Evolutionary conservation across 2,888 invertebrate genomes (phyloP).

Genomic region (Harpagoxenus sublaevis): DNA sequence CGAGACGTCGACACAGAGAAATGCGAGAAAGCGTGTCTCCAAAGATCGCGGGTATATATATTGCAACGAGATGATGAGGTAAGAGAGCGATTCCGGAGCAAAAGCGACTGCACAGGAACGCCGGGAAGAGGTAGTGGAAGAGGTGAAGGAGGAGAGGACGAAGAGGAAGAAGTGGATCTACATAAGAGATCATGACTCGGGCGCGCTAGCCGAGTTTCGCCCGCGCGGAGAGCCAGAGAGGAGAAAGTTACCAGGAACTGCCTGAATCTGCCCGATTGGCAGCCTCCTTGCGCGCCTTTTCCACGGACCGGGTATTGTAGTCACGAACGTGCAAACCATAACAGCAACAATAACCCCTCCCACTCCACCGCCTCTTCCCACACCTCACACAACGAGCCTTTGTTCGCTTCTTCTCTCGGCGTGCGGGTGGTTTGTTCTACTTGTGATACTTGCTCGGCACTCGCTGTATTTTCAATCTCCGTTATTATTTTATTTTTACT

Average conservation of each 20-base stretch:
- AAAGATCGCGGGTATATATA: slow-evolving; percentile 66
- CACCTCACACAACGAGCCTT: slow-evolving; percentile 49
- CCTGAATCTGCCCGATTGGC: slow-evolving; percentile 81
- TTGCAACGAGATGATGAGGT: slow-evolving; percentile 70
- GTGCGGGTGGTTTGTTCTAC: slow-evolving; percentile 45
- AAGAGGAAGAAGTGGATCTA: slow-evolving; percentile 77
- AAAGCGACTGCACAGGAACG: slow-evolving; percentile 60
- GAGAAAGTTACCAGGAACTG: slow-evolving; percentile 83
- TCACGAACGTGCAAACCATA: slow-evolving; percentile 77
- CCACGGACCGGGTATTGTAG: slow-evolving; percentile 77
- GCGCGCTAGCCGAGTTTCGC: slow-evolving; percentile 82
- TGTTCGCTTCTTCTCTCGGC: slow-evolving; percentile 30
- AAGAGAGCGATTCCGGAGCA: slow-evolving; percentile 74
- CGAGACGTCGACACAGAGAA: slow-evolving; percentile 16
- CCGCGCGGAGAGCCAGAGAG: slow-evolving; percentile 66
- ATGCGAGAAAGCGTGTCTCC: slow-evolving; percentile 67
- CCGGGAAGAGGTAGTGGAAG: slow-evolving; percentile 9
- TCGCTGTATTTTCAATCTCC: slow-evolving; percentile 36
- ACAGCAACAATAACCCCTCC: slow-evolving; percentile 71
- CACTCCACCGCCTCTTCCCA: slow-evolving; percentile 21
- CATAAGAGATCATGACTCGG: slow-evolving; percentile 83
- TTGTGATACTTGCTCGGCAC: slow-evolving; percentile 25
- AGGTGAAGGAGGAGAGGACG: slow-evolving; percentile 41
- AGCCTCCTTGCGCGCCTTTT: slow-evolving; percentile 74
- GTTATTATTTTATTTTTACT: slow-evolving; percentile 37